These are phyloP conservation scores for Nemotelus nigrinus DNA, from an alignment of 2,888 invertebrate genomes.

Conservation along the genomic window DNA sequence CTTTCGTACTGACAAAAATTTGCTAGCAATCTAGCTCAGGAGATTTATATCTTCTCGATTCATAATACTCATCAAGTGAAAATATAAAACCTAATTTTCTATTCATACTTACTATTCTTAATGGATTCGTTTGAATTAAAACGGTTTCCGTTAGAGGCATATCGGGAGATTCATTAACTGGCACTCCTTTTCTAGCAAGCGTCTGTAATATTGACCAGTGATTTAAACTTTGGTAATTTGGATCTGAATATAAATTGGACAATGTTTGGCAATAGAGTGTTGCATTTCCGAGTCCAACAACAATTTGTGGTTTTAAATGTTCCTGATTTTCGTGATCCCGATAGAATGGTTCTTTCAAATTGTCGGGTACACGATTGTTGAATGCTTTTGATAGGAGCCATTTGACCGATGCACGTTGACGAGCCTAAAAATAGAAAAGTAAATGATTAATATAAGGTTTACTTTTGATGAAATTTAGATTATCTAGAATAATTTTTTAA, in stretches of 20 bases:
- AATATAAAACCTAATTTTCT: not conserved
- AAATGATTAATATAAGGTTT: slow-evolving; percentile 22
- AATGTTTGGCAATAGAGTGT: slow-evolving; percentile 94
- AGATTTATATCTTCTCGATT: too few relatives aligned
- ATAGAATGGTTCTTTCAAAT: slow-evolving; percentile 93
- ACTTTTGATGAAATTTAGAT: too few relatives aligned
- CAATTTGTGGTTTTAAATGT: slow-evolving; percentile 90
- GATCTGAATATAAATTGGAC: slow-evolving; percentile 95
- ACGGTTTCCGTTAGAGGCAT: slow-evolving; percentile 93
- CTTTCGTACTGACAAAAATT: too few relatives aligned
- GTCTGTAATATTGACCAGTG: slow-evolving; percentile 96
- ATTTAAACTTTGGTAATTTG: slow-evolving; percentile 94
- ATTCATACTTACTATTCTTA: slow-evolving; percentile 80
- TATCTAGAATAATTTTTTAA: too few relatives aligned
- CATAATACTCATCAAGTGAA: not conserved
- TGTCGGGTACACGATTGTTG: slow-evolving; percentile 93
- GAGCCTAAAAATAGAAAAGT: slow-evolving; percentile 77
- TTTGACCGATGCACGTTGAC: slow-evolving; percentile 93
- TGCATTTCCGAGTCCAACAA: slow-evolving; percentile 90
- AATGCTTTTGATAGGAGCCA: slow-evolving; percentile 97
- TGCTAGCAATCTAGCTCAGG: too few relatives aligned
- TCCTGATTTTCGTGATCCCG: slow-evolving; percentile 95
- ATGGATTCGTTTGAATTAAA: slow-evolving; percentile 93
- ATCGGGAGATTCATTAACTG: slow-evolving; percentile 83
- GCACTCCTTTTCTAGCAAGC: slow-evolving; percentile 89